Evolutionary conservation across 2,888 invertebrate genomes (phyloP), one percentile per base, ranked within the genome.

Genomic region (Chrysolina haemoptera): DNA sequence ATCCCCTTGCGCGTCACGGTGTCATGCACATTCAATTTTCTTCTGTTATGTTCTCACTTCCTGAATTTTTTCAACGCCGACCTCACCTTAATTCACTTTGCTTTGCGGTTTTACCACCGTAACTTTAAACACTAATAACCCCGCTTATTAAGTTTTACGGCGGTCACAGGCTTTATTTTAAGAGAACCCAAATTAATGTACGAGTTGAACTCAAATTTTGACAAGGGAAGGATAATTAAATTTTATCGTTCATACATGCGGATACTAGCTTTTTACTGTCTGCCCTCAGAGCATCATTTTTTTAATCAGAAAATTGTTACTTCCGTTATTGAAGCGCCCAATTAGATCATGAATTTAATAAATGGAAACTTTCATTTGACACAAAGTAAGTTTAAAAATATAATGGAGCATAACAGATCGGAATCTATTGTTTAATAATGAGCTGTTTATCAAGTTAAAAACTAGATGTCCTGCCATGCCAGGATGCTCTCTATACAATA

Each of bases 151-250:
- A 59, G 59, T 59, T 59, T 59, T 59, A 59, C 59, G n/a, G n/a
- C 35, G 59, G 59, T 59, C 27, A 35, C 22, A 3, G 27, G 59
- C 59, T 59, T 35, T 14, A 35, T 59, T 59, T 59, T 59, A 35
- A 59, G 59, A 46, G 65, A 46, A 14, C 43, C 20, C 18, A 48
- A 65, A 65, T 65, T 22, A 65, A 65, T 65, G 12, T 65, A 65
- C 65, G 46, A 65, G 27, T n/a, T 65, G 16, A 40, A 63, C 40
- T 35, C 14, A 20, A 48, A 46, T 48, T 20, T 65, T 65, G 22
- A 65, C 65, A 48, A 65, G 65, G 46, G 10, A 59, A 59, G 2
- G 35, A n/a, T 27, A 59, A 59, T 59, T 59, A 12, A 22, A 59
- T 59, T 59, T n/a, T 2, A 35, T 59, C 5, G 9, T 59, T 27